Conservation (phyloP, 2,888 invertebrate species). For the Cryptocheilus praepositus region DNA sequence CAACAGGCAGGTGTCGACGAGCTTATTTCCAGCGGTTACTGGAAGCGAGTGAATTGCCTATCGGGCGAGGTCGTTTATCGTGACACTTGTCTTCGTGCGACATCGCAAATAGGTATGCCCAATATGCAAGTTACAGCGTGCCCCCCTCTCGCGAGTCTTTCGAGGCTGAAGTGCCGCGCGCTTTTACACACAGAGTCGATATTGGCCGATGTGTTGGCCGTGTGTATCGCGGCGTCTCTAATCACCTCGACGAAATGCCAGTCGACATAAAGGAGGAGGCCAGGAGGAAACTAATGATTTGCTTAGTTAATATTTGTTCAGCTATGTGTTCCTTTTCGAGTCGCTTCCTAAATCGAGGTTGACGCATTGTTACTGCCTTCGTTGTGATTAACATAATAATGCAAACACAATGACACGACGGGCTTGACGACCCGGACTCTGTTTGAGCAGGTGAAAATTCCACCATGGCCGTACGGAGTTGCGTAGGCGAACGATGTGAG, state of each 20-base stretch:
- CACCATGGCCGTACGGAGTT: constrained; percentile 54
- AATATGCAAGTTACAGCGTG: constrained; percentile 45
- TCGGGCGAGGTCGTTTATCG: constrained; percentile 33
- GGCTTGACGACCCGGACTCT: constrained; percentile 55
- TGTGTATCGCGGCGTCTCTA: constrained; percentile 16
- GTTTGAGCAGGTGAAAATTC: constrained; percentile 74
- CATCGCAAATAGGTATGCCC: constrained; percentile 37
- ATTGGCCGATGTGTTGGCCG: constrained; percentile 4
- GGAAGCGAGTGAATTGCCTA: constrained; percentile 27
- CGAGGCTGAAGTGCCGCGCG: constrained; percentile 22
- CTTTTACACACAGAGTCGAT: not conserved
- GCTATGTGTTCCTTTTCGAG: constrained; percentile 66
- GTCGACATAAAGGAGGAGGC: constrained; percentile 28
- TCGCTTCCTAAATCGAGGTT: constrained; percentile 74
- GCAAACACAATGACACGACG: constrained; percentile 71
- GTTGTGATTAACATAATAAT: constrained; percentile 73
- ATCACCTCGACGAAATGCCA: constrained; percentile 19
- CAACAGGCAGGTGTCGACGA: too few relatives aligned
- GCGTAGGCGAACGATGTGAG: constrained; percentile 47
- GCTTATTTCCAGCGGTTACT: not conserved
- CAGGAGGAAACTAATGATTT: constrained; percentile 71
- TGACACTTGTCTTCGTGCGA: constrained; percentile 10
- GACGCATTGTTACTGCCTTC: constrained; percentile 71
- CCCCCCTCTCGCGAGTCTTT: constrained; percentile 24
- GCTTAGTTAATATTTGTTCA: constrained; percentile 72